Percentiles rank a stretch among this genome's conserved stretches.
Conservation (phyloP, 2,113 vertebrate species). For the Apodemus speciosus region DNA sequence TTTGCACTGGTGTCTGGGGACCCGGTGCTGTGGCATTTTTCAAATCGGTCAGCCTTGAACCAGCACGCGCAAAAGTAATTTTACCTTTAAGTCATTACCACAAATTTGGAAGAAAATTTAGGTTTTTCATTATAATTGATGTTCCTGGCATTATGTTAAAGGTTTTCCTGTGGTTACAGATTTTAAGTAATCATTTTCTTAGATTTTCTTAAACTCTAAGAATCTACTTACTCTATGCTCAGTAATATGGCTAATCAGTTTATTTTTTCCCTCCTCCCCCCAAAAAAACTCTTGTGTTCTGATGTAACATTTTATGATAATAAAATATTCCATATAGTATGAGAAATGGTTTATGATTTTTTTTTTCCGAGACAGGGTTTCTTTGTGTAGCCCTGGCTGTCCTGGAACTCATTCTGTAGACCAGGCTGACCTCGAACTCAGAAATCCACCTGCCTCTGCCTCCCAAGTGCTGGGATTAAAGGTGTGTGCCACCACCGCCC, state of each 20-base stretch:
- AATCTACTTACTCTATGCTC: background rate
- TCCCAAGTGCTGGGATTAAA: too few species aligned
- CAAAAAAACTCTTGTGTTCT: background rate
- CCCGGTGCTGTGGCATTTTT: background rate
- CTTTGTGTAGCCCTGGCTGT: too few species aligned
- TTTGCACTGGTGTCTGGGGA: background rate
- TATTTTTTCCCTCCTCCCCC: background rate
- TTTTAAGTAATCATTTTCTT: constrained; percentile 40
- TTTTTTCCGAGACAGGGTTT: too few species aligned
- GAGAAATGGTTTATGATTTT: background rate
- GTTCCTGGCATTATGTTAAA: background rate
- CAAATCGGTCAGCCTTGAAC: background rate
- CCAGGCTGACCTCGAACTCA: too few species aligned
- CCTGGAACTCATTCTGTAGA: too few species aligned
- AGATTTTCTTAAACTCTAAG: constrained; percentile 23
- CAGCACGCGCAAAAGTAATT: background rate
- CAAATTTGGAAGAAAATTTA: constrained; percentile 15
- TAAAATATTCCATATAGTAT: background rate
- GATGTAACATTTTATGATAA: constrained; percentile 6
- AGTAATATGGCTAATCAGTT: background rate
- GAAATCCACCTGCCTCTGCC: too few species aligned
- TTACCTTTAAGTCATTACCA: background rate
- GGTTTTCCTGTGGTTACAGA: background rate
- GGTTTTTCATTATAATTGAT: background rate
- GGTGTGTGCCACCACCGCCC: too few species aligned